Percentiles rank a stretch among this genome's conserved stretches.
These are phyloP conservation scores for Troglohyphantes excavatus DNA, from an alignment of 2,888 invertebrate species.

Conservation along the genomic window DNA sequence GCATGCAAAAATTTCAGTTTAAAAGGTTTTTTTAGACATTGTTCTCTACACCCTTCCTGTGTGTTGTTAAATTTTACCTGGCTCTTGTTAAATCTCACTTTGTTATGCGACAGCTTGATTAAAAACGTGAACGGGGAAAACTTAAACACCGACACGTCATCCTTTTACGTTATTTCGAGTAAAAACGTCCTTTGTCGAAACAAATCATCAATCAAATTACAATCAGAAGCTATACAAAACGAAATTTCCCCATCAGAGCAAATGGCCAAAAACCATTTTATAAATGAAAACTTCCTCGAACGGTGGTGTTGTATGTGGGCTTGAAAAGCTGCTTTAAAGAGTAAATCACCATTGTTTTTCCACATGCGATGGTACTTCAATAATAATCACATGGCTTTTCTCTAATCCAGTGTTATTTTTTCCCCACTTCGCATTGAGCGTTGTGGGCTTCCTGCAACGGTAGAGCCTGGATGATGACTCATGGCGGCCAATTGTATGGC, in stretches of 20 bases:
- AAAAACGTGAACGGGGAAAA: too few species aligned
- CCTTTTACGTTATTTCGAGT: not conserved
- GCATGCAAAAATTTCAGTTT: too few species aligned
- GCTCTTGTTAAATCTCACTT: too few species aligned
- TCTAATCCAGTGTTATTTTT: not conserved
- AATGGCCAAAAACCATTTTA: not conserved
- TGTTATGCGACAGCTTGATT: too few species aligned
- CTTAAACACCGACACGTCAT: too few species aligned
- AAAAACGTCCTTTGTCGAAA: not conserved
- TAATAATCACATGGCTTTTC: not conserved
- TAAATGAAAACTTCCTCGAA: not conserved
- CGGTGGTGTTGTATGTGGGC: not conserved
- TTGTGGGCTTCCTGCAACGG: slow-evolving; percentile 48
- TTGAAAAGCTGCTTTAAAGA: not conserved
- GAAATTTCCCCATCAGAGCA: not conserved
- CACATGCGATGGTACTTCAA: not conserved
- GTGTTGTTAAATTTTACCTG: too few species aligned
- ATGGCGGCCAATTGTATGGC: slow-evolving; percentile 33
- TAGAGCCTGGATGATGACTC: slow-evolving; percentile 44
- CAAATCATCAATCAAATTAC: not conserved
- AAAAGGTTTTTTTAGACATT: too few species aligned
- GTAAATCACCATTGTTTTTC: not conserved
- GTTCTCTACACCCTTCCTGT: too few species aligned
- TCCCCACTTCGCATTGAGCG: slow-evolving; percentile 15
- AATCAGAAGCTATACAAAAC: not conserved